A percentile compares a stretch with the other conserved stretches of the same genome.
phyloP scores from a whole-genome alignment of 2,797 vertebrate genomes.

The Ctenochaetus hawaiiensis region DNA sequence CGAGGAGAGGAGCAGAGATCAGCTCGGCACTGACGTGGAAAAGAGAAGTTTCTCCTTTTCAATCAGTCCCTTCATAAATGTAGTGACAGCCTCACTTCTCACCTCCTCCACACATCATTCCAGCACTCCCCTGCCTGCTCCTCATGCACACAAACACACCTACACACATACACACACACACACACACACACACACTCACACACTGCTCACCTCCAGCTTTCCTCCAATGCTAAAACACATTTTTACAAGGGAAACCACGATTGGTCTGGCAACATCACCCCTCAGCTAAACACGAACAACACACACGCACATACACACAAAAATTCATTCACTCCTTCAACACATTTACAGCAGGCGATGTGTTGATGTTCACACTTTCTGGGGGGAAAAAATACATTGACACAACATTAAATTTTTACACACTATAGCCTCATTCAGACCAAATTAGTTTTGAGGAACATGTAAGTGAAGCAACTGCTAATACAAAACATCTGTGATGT shows the following conservation, averaged over 20 bases:
- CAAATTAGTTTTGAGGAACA: slow-evolving; percentile 41
- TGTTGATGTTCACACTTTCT: slow-evolving; percentile 66
- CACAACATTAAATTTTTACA: slow-evolving; percentile 37
- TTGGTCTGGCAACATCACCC: slow-evolving; percentile 55
- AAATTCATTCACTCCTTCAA: slow-evolving; percentile 43
- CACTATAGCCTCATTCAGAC: slow-evolving; percentile 30
- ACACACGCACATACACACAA: slow-evolving; percentile 8
- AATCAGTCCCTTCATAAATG: slow-evolving; percentile 66
- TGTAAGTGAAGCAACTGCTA: slow-evolving; percentile 52
- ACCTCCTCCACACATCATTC: slow-evolving; percentile 61
- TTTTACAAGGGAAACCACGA: slow-evolving; percentile 39
- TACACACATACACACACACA: slow-evolving; percentile 55
- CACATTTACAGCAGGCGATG: slow-evolving; percentile 45
- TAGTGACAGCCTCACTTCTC: slow-evolving; percentile 68
- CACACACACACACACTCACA: slow-evolving; percentile 52
- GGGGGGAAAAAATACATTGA: slow-evolving; percentile 13
- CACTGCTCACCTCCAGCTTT: slow-evolving; percentile 56
- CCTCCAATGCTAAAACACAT: slow-evolving; percentile 48
- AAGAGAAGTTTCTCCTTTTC: slow-evolving; percentile 65
- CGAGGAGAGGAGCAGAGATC: slow-evolving; percentile 55
- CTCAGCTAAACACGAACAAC: slow-evolving; percentile 32
- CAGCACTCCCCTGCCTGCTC: slow-evolving; percentile 48
- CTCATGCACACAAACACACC: slow-evolving; percentile 49
- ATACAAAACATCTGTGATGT: slow-evolving; percentile 67
- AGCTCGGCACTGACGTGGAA: slow-evolving; percentile 47